Evolutionary conservation across 2,113 vertebrate species (phyloP), one percentile per base, ranked within the genome.

Genomic region (Oceanodroma tethys): DNA sequence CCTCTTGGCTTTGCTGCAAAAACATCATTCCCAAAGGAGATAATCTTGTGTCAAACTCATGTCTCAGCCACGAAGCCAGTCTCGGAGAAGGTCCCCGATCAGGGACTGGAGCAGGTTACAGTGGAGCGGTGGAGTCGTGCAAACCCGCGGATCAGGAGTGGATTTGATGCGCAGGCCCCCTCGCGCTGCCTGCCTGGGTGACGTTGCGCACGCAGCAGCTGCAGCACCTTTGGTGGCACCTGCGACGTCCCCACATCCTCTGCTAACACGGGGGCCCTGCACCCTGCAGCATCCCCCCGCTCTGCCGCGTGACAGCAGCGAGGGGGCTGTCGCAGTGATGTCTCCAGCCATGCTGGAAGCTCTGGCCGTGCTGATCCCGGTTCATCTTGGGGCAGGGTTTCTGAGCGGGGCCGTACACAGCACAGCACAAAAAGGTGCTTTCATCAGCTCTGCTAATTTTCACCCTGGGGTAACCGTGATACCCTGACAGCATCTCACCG

Each of bases 291-390:
- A 23, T 25, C 34, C 48, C 16, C 55, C 6, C 1, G 0, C 30
- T 21, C 9, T 26, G 25, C 13, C 10, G 23, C 2, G 0, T 0
- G 12, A 13, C 36, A 81, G 65, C 16, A 52, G 63, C 0, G 1
- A 29, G 0, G 0, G 23, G 27, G 38, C 29, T 25, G 66, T 15
- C 23, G 56, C 83, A 48, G 70, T 1, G 4, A 18, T 8, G 4
- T 19, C 20, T 34, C 29, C 80, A 47, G 95, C 0, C 1, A 13
- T 18, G 60, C 78, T 11, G 40, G 0, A 0, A 84, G 63, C 47
- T 63, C 66, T 19, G 30, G 30, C n/a, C 6, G 2, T 22, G 56
- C 93, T 48, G 47, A 15, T 42, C 71, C 56, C 19, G 0, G 90
- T 16, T 87, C 70, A 63, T 58, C 60, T 15, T 8, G 0, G 81